Evolutionary conservation across 2,888 invertebrate species (phyloP).

Genomic region (Apoda limacodes): DNA sequence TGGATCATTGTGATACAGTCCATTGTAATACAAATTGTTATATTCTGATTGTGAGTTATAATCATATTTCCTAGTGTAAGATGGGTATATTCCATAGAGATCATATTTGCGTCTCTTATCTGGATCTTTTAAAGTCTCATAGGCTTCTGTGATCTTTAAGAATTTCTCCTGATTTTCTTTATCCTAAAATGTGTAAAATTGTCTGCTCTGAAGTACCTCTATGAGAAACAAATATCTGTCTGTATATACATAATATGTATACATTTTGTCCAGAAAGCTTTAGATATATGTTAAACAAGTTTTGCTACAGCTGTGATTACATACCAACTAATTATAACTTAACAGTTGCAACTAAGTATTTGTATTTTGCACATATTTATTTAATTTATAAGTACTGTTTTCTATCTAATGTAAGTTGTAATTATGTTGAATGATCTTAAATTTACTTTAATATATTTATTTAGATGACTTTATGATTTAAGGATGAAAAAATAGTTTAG

Average conservation of each 20-base stretch:
- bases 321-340: too few relatives aligned
- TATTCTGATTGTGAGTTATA: conserved; percentile 72
- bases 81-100: conserved; percentile 76
- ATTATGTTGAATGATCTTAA: too few relatives aligned
- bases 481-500: too few relatives aligned
- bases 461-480: too few relatives aligned
- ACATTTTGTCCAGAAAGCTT: too few relatives aligned
- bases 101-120: conserved; percentile 84
- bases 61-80: conserved; percentile 66
- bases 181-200: conserved; percentile 72
- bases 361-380: too few relatives aligned
- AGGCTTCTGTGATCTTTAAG: conserved; percentile 83
- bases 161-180: conserved; percentile 81
- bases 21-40: conserved; percentile 87
- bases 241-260: conserved; percentile 1
- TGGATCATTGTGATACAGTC: conserved; percentile 87
- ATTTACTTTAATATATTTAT: too few relatives aligned
- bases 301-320: neutral
- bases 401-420: too few relatives aligned
- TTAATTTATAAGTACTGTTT: too few relatives aligned
- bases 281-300: neutral
- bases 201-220: neutral
- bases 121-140: conserved; percentile 88
- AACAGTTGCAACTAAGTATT: too few relatives aligned
- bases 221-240: neutral